Base-by-base conservation (phyloP, 2,888 invertebrate genomes). In the Drosophila picticornis region DNA sequence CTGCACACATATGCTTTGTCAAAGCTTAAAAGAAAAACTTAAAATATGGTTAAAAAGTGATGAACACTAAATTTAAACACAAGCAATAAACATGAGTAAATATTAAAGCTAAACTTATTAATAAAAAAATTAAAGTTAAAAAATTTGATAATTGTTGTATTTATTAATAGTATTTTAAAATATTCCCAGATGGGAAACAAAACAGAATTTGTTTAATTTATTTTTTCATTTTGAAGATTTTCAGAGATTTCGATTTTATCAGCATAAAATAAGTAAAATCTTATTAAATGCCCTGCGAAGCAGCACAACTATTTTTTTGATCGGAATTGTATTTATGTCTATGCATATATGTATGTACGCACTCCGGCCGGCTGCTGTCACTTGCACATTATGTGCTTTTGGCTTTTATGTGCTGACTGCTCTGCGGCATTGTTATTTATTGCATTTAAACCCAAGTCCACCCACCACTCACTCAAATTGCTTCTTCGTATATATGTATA, bases 361-460 rank as follows among this genome's bases (percentile, higher is more conserved):
- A 74, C 66, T 83, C 70, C 80, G 75, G 83, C 80, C 80, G 80
- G 80, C 59, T 64, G 55, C 43, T 31, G 40, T 40, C 68, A 51
- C 56, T 65, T 63, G 72, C 67, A 83, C 63, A 81, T 81, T 67
- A 80, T 81, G 57, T 83, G 65, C 75, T 80, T 70, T 74, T 71
- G 58, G 46, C 61, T 63, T 75, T 73, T 81, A 88, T 86, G 73
- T 88, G 74, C 72, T 76, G 74, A 64, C 60, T 88, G 73, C 70
- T 73, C 60, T 88, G 75, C 74, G 70, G 61, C 62, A 59, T 55
- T 76, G 82, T 87, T 86, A 90, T 86, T 86, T 89, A 87, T 89
- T 90, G 86, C 74, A 88, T 88, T 90, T 83, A 83, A 84, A 69
- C 75, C 77, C 77, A 77, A 43, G 40, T 38, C 43, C 52, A 43